phyloP scores from a whole-genome alignment of 2,888 invertebrate species.

The Cerastis leucographa region DNA sequence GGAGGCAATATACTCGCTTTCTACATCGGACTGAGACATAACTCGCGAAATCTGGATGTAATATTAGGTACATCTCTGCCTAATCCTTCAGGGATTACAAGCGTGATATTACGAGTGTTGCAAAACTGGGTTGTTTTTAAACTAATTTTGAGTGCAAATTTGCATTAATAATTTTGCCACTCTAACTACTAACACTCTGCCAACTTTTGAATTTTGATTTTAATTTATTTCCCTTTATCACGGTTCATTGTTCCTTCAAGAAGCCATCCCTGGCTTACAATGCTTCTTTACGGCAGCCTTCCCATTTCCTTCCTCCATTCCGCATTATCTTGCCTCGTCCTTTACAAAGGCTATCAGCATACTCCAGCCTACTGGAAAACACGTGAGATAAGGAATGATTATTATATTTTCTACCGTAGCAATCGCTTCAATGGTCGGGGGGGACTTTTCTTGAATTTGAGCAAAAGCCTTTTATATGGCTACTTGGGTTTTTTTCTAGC shows the following conservation, averaged over 20 bases:
- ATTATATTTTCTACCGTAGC: slow-evolving; percentile 44
- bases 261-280: neutral
- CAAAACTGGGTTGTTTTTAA: neutral
- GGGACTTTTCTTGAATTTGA: slow-evolving; percentile 37
- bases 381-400: slow-evolving; percentile 33
- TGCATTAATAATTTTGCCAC: neutral
- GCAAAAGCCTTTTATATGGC: slow-evolving; percentile 25
- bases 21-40: neutral
- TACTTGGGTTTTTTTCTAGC: slow-evolving; percentile 31
- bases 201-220: neutral
- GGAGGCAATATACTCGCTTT: neutral
- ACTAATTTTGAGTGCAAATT: neutral
- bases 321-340: neutral
- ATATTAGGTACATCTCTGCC: neutral
- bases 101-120: neutral
- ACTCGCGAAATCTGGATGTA: neutral
- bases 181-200: too few relatives aligned
- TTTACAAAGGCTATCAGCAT: slow-evolving; percentile 27
- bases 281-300: neutral
- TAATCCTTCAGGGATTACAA: neutral
- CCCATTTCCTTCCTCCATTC: slow-evolving; percentile 8
- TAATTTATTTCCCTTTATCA: neutral
- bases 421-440: slow-evolving; percentile 20
- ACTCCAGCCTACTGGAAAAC: slow-evolving; percentile 33
- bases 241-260: neutral